Percentiles rank a stretch among this genome's conserved stretches.
These are phyloP conservation scores for Allophyes oxyacanthae DNA, from an alignment of 2,888 invertebrate genomes.

Conservation along the genomic window DNA sequence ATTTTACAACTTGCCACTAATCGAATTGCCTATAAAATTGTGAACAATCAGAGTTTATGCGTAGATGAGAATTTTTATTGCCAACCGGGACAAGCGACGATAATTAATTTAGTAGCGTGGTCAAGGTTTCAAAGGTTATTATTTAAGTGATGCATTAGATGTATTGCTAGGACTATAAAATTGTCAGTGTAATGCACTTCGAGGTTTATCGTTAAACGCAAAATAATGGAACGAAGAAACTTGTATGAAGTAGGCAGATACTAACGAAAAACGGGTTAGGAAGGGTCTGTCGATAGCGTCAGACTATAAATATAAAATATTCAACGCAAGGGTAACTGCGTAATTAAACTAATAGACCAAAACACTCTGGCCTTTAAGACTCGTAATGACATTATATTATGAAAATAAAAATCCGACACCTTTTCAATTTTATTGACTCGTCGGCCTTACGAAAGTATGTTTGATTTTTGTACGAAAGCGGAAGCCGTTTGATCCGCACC, in stretches of 20 bases:
- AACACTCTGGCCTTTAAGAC: conserved; percentile 78
- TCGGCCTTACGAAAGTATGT: conserved; percentile 82
- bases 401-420: conserved; percentile 78
- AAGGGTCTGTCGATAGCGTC: conserved; percentile 76
- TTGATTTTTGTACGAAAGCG: conserved; percentile 78
- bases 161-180: conserved; percentile 38
- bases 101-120: conserved; percentile 78
- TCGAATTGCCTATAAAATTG: conserved; percentile 82
- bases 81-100: conserved; percentile 66
- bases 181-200: conserved; percentile 38
- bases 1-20: conserved; percentile 79
- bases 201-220: conserved; percentile 36
- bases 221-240: conserved; percentile 54
- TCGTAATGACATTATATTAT: conserved; percentile 77
- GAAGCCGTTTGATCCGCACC: conserved; percentile 75
- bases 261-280: conserved; percentile 58
- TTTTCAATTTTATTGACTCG: conserved; percentile 84
- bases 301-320: conserved; percentile 70
- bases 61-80: conserved; percentile 74
- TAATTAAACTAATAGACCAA: conserved; percentile 84
- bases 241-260: conserved; percentile 43
- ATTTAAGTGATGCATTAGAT: conserved; percentile 52
- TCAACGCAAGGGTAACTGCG: conserved; percentile 83
- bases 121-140: conserved; percentile 73
- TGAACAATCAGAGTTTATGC: conserved; percentile 80